Evolutionary conservation across 2,113 vertebrate genomes (phyloP), one percentile per base, ranked within the genome.

Genomic region (Nycticorax nycticorax): DNA sequence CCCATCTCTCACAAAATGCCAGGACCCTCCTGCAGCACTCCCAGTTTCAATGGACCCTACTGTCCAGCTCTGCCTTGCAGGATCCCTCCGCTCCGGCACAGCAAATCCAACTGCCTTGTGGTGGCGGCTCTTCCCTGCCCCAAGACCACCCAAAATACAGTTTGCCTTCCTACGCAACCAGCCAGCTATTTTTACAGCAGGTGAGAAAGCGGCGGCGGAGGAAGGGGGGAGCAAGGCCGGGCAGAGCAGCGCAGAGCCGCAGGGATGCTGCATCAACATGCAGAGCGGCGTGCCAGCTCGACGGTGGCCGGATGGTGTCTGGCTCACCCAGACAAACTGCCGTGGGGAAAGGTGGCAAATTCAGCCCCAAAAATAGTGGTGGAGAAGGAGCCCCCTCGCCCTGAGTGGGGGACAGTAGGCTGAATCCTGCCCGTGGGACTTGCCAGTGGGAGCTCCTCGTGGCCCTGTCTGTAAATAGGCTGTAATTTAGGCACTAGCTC

Each of bases 251-350:
- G 23, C 63, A 0, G 9, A 79, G 86, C 67, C 0, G 12, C 85
- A 41, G 93, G 78, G 74, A 88, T 32, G 88, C 82, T 75, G 82
- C 91, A 96, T 96, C 96, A 94, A 74, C 89, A 95, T 93, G 90
- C 96, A 41, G 37, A 87, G 69, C 22, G 1, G 60, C 4, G 17
- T 81, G 84, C 93, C 68, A 15, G 47, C 86, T 81, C 14, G 4
- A 45, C 1, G 6, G 93, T 14, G 82, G 92, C 93, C 5, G 85
- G 95, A 85, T 47, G 21, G 64, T 7, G 47, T 93, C 95, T 85
- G 20, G 93, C 88, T 94, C 26, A 1, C 53, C 73, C 81, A 93
- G 93, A 95, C 77, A 59, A n/a, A 21, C 90, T 7, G 6, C 73
- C 1, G 4, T 1, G 0, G n/a, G 47, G 60, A 93, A 47, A 67